These are phyloP conservation scores for Platysternon megacephalum DNA, from an alignment of 2,113 vertebrate species.

Conservation along the genomic window DNA sequence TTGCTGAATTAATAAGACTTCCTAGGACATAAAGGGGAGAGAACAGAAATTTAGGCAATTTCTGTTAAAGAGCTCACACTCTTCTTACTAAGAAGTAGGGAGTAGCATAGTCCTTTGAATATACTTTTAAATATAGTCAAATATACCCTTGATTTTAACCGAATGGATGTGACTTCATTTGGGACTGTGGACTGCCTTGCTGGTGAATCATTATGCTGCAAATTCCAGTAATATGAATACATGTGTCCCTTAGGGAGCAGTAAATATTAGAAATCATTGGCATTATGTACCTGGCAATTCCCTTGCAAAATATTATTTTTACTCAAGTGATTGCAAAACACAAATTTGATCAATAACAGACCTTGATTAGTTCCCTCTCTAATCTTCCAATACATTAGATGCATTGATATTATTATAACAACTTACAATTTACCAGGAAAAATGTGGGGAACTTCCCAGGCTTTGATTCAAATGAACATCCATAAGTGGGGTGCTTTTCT, in stretches of 20 bases:
- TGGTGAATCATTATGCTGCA: constrained; percentile 29
- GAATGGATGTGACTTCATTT: constrained; percentile 31
- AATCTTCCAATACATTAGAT: background rate
- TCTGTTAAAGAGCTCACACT: background rate
- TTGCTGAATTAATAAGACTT: background rate
- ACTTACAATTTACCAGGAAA: background rate
- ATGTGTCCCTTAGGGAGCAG: background rate
- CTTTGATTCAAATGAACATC: background rate
- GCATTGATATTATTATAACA: background rate
- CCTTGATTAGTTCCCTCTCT: constrained; percentile 22
- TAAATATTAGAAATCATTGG: constrained; percentile 32
- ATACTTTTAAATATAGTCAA: constrained; percentile 29
- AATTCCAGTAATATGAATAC: constrained; percentile 37
- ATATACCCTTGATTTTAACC: constrained; percentile 14
- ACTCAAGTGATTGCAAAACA: constrained; percentile 44
- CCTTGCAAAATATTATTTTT: constrained; percentile 31
- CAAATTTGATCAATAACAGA: constrained; percentile 26
- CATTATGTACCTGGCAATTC: constrained; percentile 39
- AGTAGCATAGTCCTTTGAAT: background rate
- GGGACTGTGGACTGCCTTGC: constrained; percentile 24
- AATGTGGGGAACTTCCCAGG: background rate
- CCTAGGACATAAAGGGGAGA: background rate
- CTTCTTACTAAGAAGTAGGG: background rate
- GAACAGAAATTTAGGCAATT: background rate
- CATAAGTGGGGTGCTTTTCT: background rate